A percentile compares a stretch with the other conserved stretches of the same genome.
These are phyloP conservation scores for Gallinago solitaria DNA, from an alignment of 2,797 vertebrate genomes.

Conservation along the genomic window DNA sequence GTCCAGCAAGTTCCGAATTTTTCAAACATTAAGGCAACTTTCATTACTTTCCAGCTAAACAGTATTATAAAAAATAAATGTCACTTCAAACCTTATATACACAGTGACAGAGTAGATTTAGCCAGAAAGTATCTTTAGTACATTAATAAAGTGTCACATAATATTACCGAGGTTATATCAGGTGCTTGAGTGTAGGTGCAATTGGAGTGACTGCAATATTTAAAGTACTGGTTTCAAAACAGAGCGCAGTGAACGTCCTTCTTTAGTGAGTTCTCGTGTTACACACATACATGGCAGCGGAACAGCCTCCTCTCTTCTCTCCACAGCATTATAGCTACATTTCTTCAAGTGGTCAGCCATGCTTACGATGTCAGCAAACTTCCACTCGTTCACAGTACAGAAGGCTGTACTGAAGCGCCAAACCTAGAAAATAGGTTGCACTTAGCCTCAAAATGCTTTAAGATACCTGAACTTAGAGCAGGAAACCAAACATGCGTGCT, in stretches of 20 bases:
- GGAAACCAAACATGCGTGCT: background rate
- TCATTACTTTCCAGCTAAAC: conserved; percentile 80
- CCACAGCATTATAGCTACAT: conserved; percentile 91
- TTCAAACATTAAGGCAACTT: conserved; percentile 88
- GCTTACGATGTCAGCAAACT: conserved; percentile 96
- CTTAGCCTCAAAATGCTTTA: conserved; percentile 48
- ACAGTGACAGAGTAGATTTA: conserved; percentile 82
- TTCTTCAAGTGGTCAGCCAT: conserved; percentile 99
- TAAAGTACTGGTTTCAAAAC: conserved; percentile 96
- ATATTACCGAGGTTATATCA: conserved; percentile 76
- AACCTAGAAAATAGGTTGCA: conserved; percentile 82
- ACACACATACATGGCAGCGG: conserved; percentile 98
- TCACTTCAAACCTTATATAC: conserved; percentile 88
- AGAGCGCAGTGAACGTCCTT: conserved; percentile 93
- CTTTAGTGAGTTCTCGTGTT: conserved; percentile 95
- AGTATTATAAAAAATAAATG: conserved; percentile 90
- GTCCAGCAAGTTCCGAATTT: conserved; percentile 83
- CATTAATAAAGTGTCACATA: conserved; percentile 80
- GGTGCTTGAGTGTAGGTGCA: conserved; percentile 77
- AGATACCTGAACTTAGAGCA: background rate
- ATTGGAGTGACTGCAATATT: conserved; percentile 60
- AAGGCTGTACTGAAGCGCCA: conserved; percentile 99
- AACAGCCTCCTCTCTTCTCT: conserved; percentile 91
- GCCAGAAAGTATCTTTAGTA: conserved; percentile 81
- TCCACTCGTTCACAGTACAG: conserved; percentile 96